Evolutionary conservation across 2,797 vertebrate species (phyloP), one percentile per base, ranked within the genome.

Genomic region (Gadopsis marmoratus): DNA sequence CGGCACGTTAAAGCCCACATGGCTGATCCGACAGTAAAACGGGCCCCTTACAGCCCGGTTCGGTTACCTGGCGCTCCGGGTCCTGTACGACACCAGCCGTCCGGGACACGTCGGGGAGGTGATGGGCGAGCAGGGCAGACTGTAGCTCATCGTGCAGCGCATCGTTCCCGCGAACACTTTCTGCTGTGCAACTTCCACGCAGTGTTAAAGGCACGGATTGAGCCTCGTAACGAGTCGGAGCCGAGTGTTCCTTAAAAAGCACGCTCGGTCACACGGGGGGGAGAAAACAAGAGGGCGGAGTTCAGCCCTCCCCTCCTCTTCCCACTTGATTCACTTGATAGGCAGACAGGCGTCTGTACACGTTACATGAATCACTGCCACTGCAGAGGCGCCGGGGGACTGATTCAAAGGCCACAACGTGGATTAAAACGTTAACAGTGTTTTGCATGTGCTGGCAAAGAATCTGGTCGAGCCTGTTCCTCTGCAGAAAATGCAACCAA

Each of bases 121-220:
- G 21, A 75, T 89, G 2, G 94, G 94, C 0, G 94, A 94, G 73
- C 88, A 95, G 8, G 95, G 93, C 7, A 95, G 88, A 9, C 86
- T 92, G 87, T 94, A 95, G 69, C 76, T 94, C 91, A 95, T 92
- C 81, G 77, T 93, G 84, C 92, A 92, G 59, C 93, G 93, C 95
- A 96, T 96, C 6, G 33, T 16, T 41, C 43, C 41, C 47, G 35
- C 33, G 12, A 48, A 14, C 19, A 16, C 47, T 19, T n/a, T 51
- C 47, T 1, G 17, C 8, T 7, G 21, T 1, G 47, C n/a, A 6
- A 50, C 37, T 70, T 70, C 71, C 59, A 2, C 47, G 0, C 54
- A 41, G 71, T 7, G 56, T 26, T 23, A 37, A 45, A 33, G 51
- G 77, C 61, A 41, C 62, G 19, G 26, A 19, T 33, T 33, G 53